Conservation (phyloP, 2,888 invertebrate genomes). For the Cheilosia soror region DNA sequence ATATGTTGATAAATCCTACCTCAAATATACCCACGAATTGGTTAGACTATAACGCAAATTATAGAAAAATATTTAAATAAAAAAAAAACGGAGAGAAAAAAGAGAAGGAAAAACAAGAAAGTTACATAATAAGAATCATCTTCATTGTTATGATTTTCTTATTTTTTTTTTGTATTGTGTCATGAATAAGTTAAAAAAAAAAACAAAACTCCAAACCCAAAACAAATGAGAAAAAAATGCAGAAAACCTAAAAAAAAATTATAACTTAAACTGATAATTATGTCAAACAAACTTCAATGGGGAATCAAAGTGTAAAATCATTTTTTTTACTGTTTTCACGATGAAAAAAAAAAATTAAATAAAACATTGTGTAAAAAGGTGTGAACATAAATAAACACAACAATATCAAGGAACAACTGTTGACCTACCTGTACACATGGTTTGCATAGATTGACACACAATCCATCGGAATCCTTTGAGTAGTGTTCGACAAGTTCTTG, state of each 20-base stretch:
- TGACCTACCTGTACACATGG: slow-evolving; percentile 94
- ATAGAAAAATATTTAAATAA: slow-evolving; percentile 69
- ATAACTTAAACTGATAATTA: slow-evolving; percentile 31
- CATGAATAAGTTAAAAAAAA: slow-evolving; percentile 70
- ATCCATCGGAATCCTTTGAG: slow-evolving; percentile 98
- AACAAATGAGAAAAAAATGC: slow-evolving; percentile 54
- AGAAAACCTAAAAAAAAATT: slow-evolving; percentile 52
- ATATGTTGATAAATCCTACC: slow-evolving; percentile 81
- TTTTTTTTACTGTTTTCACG: slow-evolving; percentile 24
- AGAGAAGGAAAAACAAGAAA: slow-evolving; percentile 61
- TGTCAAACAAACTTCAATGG: slow-evolving; percentile 27
- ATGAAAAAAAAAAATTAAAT: slow-evolving; percentile 34
- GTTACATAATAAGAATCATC: slow-evolving; percentile 60
- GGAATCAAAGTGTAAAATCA: slow-evolving; percentile 30
- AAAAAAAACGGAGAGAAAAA: slow-evolving; percentile 75
- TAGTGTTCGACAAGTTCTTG: slow-evolving; percentile 99
- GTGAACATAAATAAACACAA: slow-evolving; percentile 3
- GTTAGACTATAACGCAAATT: slow-evolving; percentile 80
- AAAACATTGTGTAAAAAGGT: neutral
- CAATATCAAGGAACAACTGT: slow-evolving; percentile 12
- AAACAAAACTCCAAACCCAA: slow-evolving; percentile 60
- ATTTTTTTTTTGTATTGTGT: slow-evolving; percentile 64
- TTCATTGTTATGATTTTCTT: slow-evolving; percentile 62
- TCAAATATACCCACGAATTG: slow-evolving; percentile 84
- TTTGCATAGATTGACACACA: slow-evolving; percentile 98